Conservation (phyloP, 2,113 vertebrate genomes). For the Sclerurus mexicanus region DNA sequence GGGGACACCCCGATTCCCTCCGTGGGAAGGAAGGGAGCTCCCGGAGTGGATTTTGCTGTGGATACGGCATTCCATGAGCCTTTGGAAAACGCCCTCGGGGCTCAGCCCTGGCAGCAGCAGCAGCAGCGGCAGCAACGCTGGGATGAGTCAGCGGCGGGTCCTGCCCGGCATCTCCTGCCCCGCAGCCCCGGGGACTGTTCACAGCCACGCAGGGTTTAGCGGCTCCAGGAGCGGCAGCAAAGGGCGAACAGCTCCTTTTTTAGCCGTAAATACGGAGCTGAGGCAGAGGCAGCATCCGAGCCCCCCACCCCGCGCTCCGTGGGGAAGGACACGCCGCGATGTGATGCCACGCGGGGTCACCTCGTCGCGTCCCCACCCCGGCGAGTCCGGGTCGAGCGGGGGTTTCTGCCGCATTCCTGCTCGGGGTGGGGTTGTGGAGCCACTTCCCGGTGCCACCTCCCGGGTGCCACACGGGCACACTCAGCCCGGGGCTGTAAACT, state of each 20-base stretch:
- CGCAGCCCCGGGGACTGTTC: rapidly evolving
- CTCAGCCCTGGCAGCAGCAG: background rate
- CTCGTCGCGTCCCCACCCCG: background rate
- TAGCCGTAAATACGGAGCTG: rapidly evolving
- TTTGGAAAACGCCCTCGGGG: background rate
- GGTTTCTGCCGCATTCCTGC: background rate
- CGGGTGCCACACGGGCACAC: rapidly evolving
- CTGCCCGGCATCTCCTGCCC: background rate
- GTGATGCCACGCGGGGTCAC: background rate
- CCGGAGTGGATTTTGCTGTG: background rate
- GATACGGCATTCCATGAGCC: rapidly evolving
- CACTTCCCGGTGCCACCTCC: background rate
- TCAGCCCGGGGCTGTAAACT: background rate
- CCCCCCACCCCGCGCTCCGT: no score
- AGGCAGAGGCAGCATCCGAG: rapidly evolving
- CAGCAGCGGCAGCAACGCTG: background rate
- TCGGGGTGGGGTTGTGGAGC: background rate
- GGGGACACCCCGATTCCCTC: no score
- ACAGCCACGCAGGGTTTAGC: rapidly evolving
- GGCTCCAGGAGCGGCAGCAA: rapidly evolving
- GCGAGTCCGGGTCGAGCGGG: rapidly evolving
- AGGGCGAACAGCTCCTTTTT: rapidly evolving
- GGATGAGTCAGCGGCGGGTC: background rate
- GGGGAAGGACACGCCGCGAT: background rate
- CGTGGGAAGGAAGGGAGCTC: rapidly evolving